Base-by-base conservation (phyloP, 2,888 invertebrate species). In the Unio pictorum region DNA sequence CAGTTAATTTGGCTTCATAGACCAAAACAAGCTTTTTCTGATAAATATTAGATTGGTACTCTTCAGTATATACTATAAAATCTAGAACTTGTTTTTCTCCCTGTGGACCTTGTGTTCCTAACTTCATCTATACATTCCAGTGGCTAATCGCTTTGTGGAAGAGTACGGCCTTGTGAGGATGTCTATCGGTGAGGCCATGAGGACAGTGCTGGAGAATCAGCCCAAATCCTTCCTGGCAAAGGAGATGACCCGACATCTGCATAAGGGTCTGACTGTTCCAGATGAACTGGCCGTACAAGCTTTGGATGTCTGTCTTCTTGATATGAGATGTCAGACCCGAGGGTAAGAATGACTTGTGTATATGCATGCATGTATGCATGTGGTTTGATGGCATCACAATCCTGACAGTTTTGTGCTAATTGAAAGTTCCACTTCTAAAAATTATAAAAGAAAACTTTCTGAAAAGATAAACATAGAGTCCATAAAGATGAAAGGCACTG, bases 111-210 rank as follows among this genome's bases (percentile, higher is more conserved):
- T 59, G 23, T 59, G 23, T 59, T 59, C 23, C 59, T 59, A 11
- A 18, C 11, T 17, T 28, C 59, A 1, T 23, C 17, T 59, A 4
- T 59, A 59, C 17, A 17, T 59, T 59, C 59, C 80, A 90, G 89
- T 90, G 84, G 88, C 89, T 6, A 86, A 84, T 61, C 78, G 89
- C 61, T 89, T 90, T 81, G 88, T 81, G 7, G 83, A 88, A 64
- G 88, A 90, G 62, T 89, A 86, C 74, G 90, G 90, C 18, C 72
- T 88, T 62, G 74, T 87, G 63, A 76, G 89, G n/a, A 73, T 90
- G 67, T 90, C 90, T 5, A 81, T 88, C 26, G 90, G 90, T 20
- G 89, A 89, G 67, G 89, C 89, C 3, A 81, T 90, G 80, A 81
- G 90, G 54, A 74, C 66, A 56, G 80, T 90, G 1, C 71, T 90